These are phyloP conservation scores for Trichoplusia ni DNA, from an alignment of 1,140 invertebrate species.

Conservation along the genomic window DNA sequence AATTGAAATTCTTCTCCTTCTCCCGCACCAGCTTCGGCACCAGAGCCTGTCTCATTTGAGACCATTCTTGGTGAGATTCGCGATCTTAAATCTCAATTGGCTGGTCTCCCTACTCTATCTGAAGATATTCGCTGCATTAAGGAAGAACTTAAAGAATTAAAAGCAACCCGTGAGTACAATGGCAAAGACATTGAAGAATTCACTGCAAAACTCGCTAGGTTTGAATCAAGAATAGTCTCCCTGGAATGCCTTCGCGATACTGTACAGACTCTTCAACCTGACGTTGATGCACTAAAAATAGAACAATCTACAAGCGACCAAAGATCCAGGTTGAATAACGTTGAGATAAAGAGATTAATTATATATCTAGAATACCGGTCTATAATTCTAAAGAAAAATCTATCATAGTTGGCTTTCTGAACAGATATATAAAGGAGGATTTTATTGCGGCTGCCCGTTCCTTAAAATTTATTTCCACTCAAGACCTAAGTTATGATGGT, in stretches of 20 bases:
- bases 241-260: neutral
- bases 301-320: conserved; percentile 12
- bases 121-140: conserved; percentile 19
- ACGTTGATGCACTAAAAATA: neutral
- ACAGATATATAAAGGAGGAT: conserved; percentile 30
- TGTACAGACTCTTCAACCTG: neutral
- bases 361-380: conserved; percentile 31
- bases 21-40: neutral
- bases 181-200: conserved; percentile 10
- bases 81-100: conserved; percentile 24
- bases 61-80: conserved; percentile 22
- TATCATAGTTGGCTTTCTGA: conserved; percentile 31
- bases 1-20: neutral
- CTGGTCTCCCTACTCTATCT: neutral
- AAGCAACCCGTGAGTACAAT: conserved; percentile 13
- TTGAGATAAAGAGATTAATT: conserved; percentile 25
- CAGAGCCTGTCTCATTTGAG: conserved; percentile 1
- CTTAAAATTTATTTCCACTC: conserved; percentile 2
- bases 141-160: conserved; percentile 21
- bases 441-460: conserved; percentile 29
- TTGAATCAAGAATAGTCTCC: neutral
- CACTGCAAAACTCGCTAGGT: neutral
- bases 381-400: conserved; percentile 22
- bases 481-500: conserved; percentile 15
- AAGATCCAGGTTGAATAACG: conserved; percentile 21